Base-by-base conservation (phyloP, 92 coral and sea anemone genomes). In the Muricea muricata region DNA sequence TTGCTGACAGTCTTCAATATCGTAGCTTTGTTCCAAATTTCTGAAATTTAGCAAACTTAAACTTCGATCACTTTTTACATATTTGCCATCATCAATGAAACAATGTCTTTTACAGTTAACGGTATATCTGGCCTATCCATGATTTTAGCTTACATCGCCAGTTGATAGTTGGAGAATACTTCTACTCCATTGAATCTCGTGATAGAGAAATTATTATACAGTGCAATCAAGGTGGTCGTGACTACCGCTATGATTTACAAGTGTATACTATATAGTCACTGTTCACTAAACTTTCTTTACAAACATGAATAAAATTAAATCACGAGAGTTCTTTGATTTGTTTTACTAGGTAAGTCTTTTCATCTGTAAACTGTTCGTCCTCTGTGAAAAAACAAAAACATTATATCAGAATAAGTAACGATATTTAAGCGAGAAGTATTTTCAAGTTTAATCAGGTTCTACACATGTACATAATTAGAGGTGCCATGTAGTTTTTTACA, bases 301-400 rank as follows among this genome's bases (percentile, higher is more conserved):
- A 76, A 52, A 46, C 17, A 74, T 52, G 18, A 55, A 65, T 57
- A 56, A 60, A 78, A 24, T 31, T 0, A 15, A 34, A 78, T 78
- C 56, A 78, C 39, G 83, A 78, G 73, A 97, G 88, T 79, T 97
- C 99, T 55, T 94, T 97, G 23, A 97, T 97, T 88, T 97, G 99
- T 52, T 97, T 97, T 78, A 97, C 91, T 21, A 97, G 92, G 78
- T 97, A 97, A 4, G 98, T 87, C 79, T 97, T 97, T 75, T 97
- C 99, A 32, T 97, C 99, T 65, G 93, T 97, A 69, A 97, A 97
- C 72, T 97, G 99, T 71, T 97, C 99, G 75, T 97, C 99, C 91
- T 97, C 99, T 92, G 97, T 70, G 87, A 83, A 80, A 66, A 34
- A 41, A 52, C 75, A 18, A 80, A 18, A 73, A 45, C 18, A 10